Conservation (phyloP, 2,888 invertebrate species). For the Terebella lapidaria region DNA sequence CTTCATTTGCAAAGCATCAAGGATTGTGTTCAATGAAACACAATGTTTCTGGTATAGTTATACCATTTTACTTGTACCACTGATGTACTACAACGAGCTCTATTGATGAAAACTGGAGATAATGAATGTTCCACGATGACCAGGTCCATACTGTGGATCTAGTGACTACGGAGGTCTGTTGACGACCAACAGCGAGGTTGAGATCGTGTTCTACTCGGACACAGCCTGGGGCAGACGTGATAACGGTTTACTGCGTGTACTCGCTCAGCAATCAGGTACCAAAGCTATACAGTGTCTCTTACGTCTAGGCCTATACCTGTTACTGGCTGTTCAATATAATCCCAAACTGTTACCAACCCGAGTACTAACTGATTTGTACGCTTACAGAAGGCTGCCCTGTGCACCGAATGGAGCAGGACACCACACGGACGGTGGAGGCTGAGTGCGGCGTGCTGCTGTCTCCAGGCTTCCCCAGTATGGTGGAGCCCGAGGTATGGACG, state of each 20-base stretch:
- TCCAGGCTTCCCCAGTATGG: conserved; percentile 21
- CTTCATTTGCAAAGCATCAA: no score
- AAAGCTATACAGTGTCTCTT: no score
- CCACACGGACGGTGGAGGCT: not conserved
- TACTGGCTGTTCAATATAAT: no score
- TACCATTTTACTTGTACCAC: not conserved
- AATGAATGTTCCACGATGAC: no score
- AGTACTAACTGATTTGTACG: no score
- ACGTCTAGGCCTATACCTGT: no score
- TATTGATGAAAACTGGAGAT: no score
- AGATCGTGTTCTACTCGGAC: conserved; percentile 17
- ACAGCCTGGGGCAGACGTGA: conserved; percentile 2
- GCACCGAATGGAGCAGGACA: not conserved
- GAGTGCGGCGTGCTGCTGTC: conserved; percentile 23
- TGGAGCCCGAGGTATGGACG: conserved; percentile 18
- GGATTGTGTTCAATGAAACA: no score
- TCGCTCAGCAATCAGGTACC: conserved; percentile 4
- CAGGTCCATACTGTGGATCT: not conserved
- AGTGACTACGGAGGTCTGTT: not conserved
- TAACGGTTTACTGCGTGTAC: conserved; percentile 10
- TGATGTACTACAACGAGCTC: no score
- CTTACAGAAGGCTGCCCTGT: not conserved
- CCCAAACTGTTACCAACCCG: no score
- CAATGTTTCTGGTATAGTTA: not conserved
- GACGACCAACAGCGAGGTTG: not conserved